Conservation (phyloP, 2,113 vertebrate species). For the Piliocolobus tephrosceles region DNA sequence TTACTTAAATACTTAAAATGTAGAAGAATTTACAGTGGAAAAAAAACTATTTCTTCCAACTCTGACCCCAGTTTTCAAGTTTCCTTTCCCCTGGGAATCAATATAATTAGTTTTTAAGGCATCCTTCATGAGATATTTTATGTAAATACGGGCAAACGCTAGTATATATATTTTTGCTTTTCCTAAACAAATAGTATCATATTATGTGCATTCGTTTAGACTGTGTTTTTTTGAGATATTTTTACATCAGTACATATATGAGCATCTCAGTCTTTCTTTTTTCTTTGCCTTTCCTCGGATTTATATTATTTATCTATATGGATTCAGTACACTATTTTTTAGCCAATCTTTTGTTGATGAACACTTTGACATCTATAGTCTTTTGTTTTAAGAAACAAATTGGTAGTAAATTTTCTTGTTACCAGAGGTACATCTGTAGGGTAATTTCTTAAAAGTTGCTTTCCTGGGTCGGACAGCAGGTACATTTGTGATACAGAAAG, state of each 20-base stretch:
- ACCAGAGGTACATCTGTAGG: background rate
- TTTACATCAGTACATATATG: background rate
- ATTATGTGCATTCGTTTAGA: background rate
- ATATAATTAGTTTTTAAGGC: background rate
- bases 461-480: background rate
- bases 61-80: background rate
- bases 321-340: background rate
- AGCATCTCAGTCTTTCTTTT: background rate
- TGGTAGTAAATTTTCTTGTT: background rate
- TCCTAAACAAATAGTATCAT: background rate
- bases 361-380: background rate
- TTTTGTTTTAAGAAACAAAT: background rate
- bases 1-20: slow-evolving; percentile 3
- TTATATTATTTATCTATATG: background rate
- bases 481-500: background rate
- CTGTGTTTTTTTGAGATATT: background rate
- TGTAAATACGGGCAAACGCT: background rate
- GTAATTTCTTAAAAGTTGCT: background rate
- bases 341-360: background rate
- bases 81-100: background rate
- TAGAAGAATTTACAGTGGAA: background rate
- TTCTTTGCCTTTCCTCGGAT: background rate
- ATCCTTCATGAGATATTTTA: background rate
- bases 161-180: background rate
- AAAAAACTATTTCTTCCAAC: background rate